Base-by-base conservation (phyloP, 2,797 vertebrate genomes). In the Phaenicophaeus curvirostris region DNA sequence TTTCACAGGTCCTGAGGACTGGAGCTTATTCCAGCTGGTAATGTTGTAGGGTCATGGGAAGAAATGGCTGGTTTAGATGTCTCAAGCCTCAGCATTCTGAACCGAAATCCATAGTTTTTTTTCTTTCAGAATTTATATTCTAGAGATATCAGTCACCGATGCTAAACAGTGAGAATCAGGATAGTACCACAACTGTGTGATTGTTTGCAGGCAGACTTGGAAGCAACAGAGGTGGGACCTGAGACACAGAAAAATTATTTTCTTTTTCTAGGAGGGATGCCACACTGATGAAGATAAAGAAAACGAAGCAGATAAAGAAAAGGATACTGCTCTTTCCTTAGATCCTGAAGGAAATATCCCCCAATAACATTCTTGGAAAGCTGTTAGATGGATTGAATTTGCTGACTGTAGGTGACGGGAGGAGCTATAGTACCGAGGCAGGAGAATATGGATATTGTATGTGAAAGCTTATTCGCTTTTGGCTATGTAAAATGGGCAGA, bases 31-130 rank as follows among this genome's bases (percentile, higher is more conserved):
- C 82, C 33, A 79, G 18, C 4, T 27, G 68, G 50, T 41, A 72
- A 33, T 27, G 17, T 31, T 39, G 11, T 4, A 66, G 54, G 58
- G n/a, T 51, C 16, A 42, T 61, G 11, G 30, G 51, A 87, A 91
- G 44, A 61, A 30, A 25, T 46, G 2, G 8, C 13, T 65, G 5
- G 51, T 24, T 48, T 87, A n/a, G n/a, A 69, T 13, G 27, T 48
- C 46, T n/a, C 35, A 25, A 41, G 42, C 39, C 63, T 58, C 39
- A 71, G 15, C n/a, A 79, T 53, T 25, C 21, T 82, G 33, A 66
- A 66, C 6, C 42, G 48, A 30, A 71, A 62, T 0, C 0, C 3
- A 67, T 35, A 61, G 24, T 31, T 30, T 48, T 28, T 67, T 59
- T 31, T 28, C 14, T 6, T 57, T 69, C 7, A 71, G 13, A 54